A percentile compares a stretch with the other conserved stretches of the same genome.
Evolutionary conservation across 2,797 vertebrate genomes (phyloP).

Genomic region (Oophaga sylvatica): DNA sequence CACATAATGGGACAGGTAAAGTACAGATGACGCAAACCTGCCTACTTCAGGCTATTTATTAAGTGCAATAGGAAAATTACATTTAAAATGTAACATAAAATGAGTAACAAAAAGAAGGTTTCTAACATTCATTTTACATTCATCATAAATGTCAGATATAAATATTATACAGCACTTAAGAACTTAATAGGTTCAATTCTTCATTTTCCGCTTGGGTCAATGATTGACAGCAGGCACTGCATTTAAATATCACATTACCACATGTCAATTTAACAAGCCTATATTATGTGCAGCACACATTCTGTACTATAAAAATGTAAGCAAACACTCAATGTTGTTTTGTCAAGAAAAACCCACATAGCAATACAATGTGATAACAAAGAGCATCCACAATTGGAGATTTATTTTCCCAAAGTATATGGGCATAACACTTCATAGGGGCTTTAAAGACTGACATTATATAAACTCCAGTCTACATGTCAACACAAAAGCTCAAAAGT

Average conservation of each 20-base stretch:
- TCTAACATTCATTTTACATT: neutral
- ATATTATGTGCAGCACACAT: neutral
- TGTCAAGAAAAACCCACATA: neutral
- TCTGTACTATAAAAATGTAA: neutral
- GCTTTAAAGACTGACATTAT: neutral
- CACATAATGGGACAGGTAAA: neutral
- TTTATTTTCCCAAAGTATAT: neutral
- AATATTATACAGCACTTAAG: neutral
- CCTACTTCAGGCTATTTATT: neutral
- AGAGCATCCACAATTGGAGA: neutral
- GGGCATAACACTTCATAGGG: neutral
- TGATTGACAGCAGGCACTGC: neutral
- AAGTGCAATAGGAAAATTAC: neutral
- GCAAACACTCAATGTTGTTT: neutral
- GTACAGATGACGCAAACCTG: neutral
- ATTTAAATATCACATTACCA: constrained; percentile 7
- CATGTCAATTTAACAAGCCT: constrained; percentile 2
- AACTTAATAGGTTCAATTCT: constrained; percentile 2
- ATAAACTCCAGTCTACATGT: neutral
- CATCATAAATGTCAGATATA: neutral
- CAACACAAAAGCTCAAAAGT: neutral
- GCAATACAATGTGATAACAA: neutral
- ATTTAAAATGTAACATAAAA: neutral
- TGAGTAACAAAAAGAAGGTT: neutral
- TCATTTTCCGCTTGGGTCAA: neutral